Conservation (phyloP, 2,797 vertebrate genomes). For the Poecilia gillii region DNA sequence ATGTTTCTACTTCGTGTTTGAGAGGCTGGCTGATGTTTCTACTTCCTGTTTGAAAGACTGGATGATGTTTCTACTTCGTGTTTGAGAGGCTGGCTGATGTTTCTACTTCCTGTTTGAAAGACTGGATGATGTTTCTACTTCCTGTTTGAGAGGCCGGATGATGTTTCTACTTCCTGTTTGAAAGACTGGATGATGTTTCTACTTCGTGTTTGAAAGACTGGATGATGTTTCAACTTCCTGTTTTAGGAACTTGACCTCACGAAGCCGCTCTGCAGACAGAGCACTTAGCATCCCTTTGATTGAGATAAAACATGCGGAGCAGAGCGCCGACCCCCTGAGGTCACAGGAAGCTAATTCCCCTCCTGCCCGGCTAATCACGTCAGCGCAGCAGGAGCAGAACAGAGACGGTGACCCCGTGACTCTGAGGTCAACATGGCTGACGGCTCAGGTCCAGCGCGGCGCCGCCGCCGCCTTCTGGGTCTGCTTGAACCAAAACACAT, state of each 20-base stretch:
- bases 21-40: too few species aligned
- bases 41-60: too few species aligned
- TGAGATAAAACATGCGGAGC: slow-evolving; percentile 5
- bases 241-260: not conserved
- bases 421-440: not conserved
- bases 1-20: too few species aligned
- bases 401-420: slow-evolving; percentile 1
- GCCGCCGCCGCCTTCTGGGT: not conserved
- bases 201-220: not conserved
- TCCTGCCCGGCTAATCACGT: slow-evolving; percentile 16
- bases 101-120: too few species aligned
- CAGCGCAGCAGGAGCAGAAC: not conserved
- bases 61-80: too few species aligned
- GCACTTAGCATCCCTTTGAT: slow-evolving; percentile 3
- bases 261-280: not conserved
- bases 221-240: too few species aligned
- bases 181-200: too few species aligned
- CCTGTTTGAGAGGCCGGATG: too few species aligned
- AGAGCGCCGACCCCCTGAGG: not conserved
- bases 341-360: slow-evolving; percentile 11
- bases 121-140: too few species aligned
- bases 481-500: not conserved
- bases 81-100: too few species aligned
- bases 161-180: not conserved
- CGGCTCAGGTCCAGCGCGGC: slow-evolving; percentile 1